Conservation (phyloP, 2,888 invertebrate genomes). For the Julus scandinavius region DNA sequence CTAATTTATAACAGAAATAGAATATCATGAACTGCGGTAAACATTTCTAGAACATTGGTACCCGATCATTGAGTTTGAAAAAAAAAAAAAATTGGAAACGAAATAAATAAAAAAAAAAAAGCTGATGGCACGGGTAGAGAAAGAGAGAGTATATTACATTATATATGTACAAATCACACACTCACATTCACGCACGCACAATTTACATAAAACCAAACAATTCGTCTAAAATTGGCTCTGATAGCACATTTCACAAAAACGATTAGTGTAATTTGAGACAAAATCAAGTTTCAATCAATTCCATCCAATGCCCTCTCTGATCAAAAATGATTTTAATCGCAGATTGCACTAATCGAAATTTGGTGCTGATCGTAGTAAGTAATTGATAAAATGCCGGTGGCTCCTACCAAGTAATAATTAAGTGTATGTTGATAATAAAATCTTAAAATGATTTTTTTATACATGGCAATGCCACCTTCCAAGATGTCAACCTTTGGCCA, state of each 20-base stretch:
- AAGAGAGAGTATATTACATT: neutral
- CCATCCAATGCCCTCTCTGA: neutral
- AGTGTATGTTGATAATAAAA: neutral
- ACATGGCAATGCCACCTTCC: neutral
- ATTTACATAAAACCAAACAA: constrained; percentile 19
- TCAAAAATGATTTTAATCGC: neutral
- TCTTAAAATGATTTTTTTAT: no score
- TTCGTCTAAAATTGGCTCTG: neutral
- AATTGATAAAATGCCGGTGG: neutral
- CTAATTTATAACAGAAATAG: neutral
- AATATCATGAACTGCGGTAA: neutral
- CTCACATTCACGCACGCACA: constrained; percentile 21
- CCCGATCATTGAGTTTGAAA: neutral
- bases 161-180: constrained; percentile 19
- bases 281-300: neutral
- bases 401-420: neutral
- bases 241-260: neutral
- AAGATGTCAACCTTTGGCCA: neutral
- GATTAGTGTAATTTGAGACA: neutral
- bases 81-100: neutral
- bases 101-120: neutral
- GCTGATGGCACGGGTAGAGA: constrained; percentile 1
- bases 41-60: neutral
- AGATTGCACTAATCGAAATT: neutral
- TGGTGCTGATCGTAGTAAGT: neutral